These are phyloP conservation scores for Propithecus deckenii DNA, from an alignment of 2,797 vertebrate species.

Conservation along the genomic window DNA sequence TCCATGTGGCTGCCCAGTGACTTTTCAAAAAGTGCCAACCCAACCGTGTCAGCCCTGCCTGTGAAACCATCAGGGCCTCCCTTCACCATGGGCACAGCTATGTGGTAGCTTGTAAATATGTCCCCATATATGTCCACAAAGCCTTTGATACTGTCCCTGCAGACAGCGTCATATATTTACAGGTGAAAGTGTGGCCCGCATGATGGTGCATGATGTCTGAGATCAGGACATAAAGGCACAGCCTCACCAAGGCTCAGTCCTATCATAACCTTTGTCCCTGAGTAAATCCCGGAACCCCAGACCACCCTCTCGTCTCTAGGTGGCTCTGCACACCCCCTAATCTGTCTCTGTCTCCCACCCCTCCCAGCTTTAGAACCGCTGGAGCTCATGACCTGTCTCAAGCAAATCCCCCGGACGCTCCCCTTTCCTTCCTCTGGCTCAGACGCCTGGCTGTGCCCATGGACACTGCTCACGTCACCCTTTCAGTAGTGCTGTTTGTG, in stretches of 20 bases:
- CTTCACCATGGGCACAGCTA: background rate
- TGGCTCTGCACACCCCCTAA: background rate
- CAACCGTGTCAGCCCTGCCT: too few species aligned
- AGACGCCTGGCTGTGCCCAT: too few species aligned
- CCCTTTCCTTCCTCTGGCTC: background rate
- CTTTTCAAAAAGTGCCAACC: background rate
- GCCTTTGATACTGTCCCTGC: background rate
- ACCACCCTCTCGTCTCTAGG: background rate
- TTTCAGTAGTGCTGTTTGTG: background rate
- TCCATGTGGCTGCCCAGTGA: background rate
- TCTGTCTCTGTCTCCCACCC: background rate
- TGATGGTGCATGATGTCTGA: background rate
- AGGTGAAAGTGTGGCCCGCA: background rate
- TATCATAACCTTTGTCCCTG: background rate
- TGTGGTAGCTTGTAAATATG: background rate
- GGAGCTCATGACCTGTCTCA: background rate
- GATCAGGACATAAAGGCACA: background rate
- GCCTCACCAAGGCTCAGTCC: background rate
- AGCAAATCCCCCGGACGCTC: background rate
- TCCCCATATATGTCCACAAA: background rate
- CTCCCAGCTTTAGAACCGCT: too few species aligned
- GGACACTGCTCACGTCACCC: too few species aligned
- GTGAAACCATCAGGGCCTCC: background rate
- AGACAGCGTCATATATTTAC: background rate
- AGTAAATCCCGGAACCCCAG: background rate